These are phyloP conservation scores for Dicrurus megarhynchus DNA, from an alignment of 2,113 vertebrate genomes.

Conservation along the genomic window DNA sequence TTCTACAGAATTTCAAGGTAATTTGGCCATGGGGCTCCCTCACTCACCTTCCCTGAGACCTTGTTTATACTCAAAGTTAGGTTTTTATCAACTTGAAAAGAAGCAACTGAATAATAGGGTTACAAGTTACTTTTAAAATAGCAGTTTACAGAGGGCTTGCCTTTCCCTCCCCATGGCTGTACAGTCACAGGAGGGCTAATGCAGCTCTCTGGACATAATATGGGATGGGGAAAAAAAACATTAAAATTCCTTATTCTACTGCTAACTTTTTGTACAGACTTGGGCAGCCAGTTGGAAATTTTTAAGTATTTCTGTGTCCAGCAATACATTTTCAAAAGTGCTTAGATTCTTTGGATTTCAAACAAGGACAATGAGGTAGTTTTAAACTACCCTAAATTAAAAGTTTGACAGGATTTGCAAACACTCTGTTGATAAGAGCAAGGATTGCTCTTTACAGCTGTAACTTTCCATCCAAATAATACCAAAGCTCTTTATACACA, in stretches of 20 bases:
- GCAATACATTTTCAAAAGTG: background rate
- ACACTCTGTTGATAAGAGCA: background rate
- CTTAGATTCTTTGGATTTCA: background rate
- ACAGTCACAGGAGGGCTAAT: background rate
- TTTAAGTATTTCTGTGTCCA: background rate
- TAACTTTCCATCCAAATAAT: conserved; percentile 16
- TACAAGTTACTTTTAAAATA: background rate
- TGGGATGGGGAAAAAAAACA: background rate
- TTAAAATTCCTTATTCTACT: background rate
- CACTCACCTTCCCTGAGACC: background rate
- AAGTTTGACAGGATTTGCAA: conserved; percentile 7
- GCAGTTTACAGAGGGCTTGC: background rate
- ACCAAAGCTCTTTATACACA: background rate
- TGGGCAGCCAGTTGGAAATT: background rate
- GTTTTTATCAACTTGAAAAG: background rate
- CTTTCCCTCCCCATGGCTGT: background rate
- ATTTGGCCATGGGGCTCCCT: background rate
- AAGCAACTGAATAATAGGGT: background rate
- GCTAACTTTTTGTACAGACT: background rate
- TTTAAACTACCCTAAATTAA: background rate
- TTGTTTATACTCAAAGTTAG: background rate
- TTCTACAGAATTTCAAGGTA: background rate
- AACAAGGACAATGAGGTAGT: background rate
- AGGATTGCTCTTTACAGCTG: background rate
- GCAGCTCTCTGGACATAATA: background rate